Evolutionary conservation across 2,797 vertebrate species (phyloP).

Genomic region (Sciurus vulgaris): DNA sequence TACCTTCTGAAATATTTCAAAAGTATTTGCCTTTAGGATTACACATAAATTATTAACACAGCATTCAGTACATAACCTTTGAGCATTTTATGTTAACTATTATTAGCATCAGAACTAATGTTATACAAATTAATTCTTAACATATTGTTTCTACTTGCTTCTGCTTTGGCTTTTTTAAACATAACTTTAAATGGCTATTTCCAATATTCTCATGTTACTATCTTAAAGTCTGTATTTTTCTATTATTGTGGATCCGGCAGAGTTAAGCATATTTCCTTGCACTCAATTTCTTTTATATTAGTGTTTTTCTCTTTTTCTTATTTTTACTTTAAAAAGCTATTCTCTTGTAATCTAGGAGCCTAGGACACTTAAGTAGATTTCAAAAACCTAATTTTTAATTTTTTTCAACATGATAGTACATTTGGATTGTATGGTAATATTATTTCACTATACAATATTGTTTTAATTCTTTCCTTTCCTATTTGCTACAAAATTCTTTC

Average conservation of each 20-base stretch:
- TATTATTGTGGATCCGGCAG: background rate
- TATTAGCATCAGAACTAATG: background rate
- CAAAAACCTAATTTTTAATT: conserved; percentile 21
- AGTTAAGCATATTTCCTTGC: conserved; percentile 59
- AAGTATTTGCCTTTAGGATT: conserved; percentile 5
- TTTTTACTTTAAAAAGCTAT: conserved; percentile 53
- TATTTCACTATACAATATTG: background rate
- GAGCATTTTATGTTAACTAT: background rate
- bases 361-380: conserved; percentile 34
- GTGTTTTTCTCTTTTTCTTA: conserved; percentile 16
- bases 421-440: conserved; percentile 23
- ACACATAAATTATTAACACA: background rate
- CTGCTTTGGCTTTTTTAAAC: background rate
- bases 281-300: conserved; percentile 55
- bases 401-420: background rate
- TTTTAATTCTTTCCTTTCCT: conserved; percentile 49
- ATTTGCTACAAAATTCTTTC: background rate
- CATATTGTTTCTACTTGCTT: background rate
- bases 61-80: background rate
- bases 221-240: conserved; percentile 21
- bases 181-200: conserved; percentile 34
- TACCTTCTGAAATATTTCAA: background rate
- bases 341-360: background rate
- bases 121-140: background rate
- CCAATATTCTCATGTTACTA: background rate